phyloP scores from a whole-genome alignment of 2,797 vertebrate species.

The Allobates femoralis region DNA sequence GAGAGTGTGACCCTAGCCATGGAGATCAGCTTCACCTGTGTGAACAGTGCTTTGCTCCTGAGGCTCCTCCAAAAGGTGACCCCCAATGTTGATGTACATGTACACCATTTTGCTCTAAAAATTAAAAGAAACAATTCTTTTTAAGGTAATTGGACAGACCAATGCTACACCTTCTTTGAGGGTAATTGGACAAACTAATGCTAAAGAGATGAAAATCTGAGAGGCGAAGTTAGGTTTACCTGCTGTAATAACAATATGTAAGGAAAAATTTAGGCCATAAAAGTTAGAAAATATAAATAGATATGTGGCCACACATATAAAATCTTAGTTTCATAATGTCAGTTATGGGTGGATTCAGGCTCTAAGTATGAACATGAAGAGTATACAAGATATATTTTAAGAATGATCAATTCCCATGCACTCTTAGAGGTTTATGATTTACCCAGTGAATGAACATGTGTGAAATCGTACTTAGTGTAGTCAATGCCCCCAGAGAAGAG shows the following conservation, averaged over 20 bases:
- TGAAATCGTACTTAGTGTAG: conserved; percentile 17
- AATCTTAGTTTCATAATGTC: not conserved
- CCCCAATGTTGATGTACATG: no score
- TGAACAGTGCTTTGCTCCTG: no score
- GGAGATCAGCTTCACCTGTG: no score
- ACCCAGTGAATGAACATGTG: conserved; percentile 18
- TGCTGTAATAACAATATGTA: not conserved
- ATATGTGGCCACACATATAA: not conserved
- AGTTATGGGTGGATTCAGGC: not conserved
- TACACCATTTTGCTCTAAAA: no score
- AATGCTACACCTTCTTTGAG: no score
- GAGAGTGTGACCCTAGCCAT: no score
- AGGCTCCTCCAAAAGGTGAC: no score
- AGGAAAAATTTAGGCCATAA: not conserved
- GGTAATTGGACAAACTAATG: no score
- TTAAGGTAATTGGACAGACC: no score
- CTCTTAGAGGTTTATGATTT: not conserved
- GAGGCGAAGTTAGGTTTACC: not conserved
- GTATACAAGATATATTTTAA: not conserved
- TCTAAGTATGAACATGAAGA: not conserved
- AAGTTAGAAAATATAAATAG: not conserved
- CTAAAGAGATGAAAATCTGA: no score
- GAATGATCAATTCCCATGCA: not conserved
- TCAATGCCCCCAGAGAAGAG: conserved; percentile 31
- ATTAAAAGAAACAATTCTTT: no score